Percentiles rank a stretch among this genome's conserved stretches.
Evolutionary conservation across 2,797 vertebrate species (phyloP).

Genomic region (Periparus ater): DNA sequence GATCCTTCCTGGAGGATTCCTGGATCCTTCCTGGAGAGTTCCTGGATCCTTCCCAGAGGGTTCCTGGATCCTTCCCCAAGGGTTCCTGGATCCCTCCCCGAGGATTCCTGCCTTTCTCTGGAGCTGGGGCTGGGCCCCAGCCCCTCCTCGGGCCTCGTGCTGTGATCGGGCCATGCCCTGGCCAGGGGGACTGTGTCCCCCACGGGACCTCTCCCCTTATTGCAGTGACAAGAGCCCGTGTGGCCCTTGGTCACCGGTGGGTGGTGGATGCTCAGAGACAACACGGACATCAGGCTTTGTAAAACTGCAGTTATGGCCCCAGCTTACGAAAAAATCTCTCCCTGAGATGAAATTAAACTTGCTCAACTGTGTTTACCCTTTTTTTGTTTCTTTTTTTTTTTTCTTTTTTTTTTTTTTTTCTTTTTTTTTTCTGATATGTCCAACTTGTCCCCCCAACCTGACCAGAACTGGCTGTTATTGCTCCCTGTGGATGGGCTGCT

Average conservation of each 20-base stretch:
- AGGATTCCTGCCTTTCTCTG: background rate
- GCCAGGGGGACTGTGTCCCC: background rate
- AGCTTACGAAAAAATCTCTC: slow-evolving; percentile 64
- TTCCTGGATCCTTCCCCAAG: too few relatives aligned
- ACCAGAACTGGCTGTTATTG: slow-evolving; percentile 57
- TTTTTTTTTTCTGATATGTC: background rate
- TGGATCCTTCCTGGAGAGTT: background rate
- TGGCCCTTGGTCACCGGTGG: background rate
- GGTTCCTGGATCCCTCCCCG: background rate
- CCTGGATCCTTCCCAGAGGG: background rate
- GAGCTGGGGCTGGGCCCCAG: background rate
- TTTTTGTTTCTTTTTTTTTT: background rate
- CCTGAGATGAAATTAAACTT: slow-evolving; percentile 76
- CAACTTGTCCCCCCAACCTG: background rate
- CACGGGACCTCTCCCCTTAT: background rate
- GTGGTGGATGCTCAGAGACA: background rate
- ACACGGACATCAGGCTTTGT: background rate
- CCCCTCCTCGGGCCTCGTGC: background rate
- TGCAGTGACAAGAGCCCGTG: background rate
- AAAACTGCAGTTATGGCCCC: slow-evolving; percentile 51
- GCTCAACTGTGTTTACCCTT: background rate
- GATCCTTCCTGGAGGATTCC: background rate
- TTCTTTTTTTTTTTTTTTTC: background rate
- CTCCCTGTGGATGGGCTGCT: slow-evolving; percentile 28
- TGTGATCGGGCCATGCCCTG: background rate